Conservation (phyloP, 1,140 invertebrate genomes). For the Periplaneta americana region DNA sequence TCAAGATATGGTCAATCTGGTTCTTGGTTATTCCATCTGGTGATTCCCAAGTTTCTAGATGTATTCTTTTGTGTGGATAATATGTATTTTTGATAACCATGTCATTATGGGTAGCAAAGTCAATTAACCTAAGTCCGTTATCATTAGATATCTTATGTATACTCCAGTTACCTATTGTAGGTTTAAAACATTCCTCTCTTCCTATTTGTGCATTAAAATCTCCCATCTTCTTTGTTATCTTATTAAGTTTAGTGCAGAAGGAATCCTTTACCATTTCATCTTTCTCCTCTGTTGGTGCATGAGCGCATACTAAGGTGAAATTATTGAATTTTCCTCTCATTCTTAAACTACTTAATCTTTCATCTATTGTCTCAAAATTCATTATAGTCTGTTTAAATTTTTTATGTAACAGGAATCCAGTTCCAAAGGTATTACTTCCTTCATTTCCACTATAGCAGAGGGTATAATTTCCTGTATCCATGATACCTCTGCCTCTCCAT, state of each 20-base stretch:
- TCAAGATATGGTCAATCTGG: constrained; percentile 24
- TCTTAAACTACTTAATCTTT: not conserved
- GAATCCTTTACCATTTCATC: too few relatives aligned
- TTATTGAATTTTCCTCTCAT: not conserved
- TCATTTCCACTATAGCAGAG: not conserved
- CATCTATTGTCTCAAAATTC: not conserved
- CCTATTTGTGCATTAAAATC: not conserved
- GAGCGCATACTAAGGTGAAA: not conserved
- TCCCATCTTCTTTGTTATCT: too few relatives aligned
- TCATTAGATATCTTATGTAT: not conserved
- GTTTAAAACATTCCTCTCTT: not conserved
- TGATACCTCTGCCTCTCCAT: not conserved
- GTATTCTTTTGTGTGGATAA: not conserved
- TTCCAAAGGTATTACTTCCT: not conserved
- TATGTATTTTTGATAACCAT: not conserved
- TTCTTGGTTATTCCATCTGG: not conserved
- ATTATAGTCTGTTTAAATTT: not conserved
- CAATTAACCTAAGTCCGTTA: not conserved
- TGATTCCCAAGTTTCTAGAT: not conserved
- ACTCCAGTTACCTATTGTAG: not conserved
- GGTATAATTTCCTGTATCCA: not conserved
- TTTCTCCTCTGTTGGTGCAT: not conserved
- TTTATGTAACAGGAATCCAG: not conserved
- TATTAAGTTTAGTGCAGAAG: too few relatives aligned
- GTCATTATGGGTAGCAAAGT: not conserved